Base-by-base conservation (phyloP, 2,797 vertebrate genomes). In the Trematomus bernacchii region DNA sequence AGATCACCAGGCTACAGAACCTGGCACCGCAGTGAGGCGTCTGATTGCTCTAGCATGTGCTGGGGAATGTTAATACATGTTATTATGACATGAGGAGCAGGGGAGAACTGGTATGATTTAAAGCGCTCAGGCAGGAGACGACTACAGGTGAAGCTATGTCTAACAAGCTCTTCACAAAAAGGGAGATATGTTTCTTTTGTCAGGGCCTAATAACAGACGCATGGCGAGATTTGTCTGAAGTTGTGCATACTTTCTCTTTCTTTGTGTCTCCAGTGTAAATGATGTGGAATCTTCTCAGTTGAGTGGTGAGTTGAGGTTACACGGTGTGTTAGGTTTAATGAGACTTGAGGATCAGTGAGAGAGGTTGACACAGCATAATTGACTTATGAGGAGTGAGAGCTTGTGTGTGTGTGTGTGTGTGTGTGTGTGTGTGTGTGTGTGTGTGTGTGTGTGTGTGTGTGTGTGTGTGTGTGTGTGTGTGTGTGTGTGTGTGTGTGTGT, bases 31-130 rank as follows among this genome's bases (percentile, higher is more conserved):
- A 65, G 60, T 76, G 70, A 58, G 66, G 37, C 52, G 11, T 77
- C 66, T 87, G 85, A 89, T 86, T 70, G 81, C 66, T 89, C 66
- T 76, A 90, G 60, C 86, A 89, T 87, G 84, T 86, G 77, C 81
- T 67, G 43, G 58, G 74, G 73, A 84, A 86, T 73, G 77, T 83
- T 89, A 76, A 85, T 86, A 70, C 72, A 37, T 84, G 85, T 83
- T 89, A 84, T 85, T 79, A 78, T 85, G 84, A 86, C 77, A 80
- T 1, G 37, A 71, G 67, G 62, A 74, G 40, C 68, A 68, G 69
- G 8, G 79, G 52, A 14, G 12, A 66, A 64, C 44, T 73, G 70
- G 51, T 40, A 30, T 87, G 78, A 89, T 86, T 86, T 79, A 85
- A 65, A 65, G 18, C 5, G 3, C 42, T 23, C 48, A 15, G 10